Conservation (phyloP, 2,113 vertebrate species). For the Tragulus kanchil region DNA sequence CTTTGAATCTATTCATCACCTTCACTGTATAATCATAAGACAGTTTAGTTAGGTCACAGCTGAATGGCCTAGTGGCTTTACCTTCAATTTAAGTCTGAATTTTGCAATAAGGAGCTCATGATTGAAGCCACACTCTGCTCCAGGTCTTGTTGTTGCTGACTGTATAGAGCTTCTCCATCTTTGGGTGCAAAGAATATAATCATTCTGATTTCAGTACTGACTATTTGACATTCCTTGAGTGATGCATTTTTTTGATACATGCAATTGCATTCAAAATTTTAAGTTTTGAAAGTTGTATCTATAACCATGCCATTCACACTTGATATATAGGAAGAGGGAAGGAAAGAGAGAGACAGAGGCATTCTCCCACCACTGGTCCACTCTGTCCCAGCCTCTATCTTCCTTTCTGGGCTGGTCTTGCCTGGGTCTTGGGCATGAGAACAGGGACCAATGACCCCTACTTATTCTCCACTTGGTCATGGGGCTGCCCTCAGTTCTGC, state of each 20-base stretch:
- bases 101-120: not conserved
- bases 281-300: not conserved
- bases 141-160: not conserved
- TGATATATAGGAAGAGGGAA: not conserved
- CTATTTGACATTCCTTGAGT: not conserved
- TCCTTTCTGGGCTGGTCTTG: not conserved
- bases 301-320: not conserved
- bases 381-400: not conserved
- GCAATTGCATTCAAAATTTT: not conserved
- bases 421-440: not conserved
- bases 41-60: too few relatives aligned
- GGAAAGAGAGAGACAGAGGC: not conserved
- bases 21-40: too few relatives aligned
- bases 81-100: not conserved
- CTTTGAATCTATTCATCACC: too few relatives aligned
- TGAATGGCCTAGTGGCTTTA: too few relatives aligned
- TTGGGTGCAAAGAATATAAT: not conserved
- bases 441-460: not conserved
- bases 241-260: not conserved
- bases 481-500: not conserved
- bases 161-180: not conserved
- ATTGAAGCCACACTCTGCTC: not conserved
- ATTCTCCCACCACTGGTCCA: not conserved
- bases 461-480: not conserved
- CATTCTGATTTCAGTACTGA: not conserved